These are phyloP conservation scores for Anableps anableps DNA, from an alignment of 2,797 vertebrate species.

Conservation along the genomic window DNA sequence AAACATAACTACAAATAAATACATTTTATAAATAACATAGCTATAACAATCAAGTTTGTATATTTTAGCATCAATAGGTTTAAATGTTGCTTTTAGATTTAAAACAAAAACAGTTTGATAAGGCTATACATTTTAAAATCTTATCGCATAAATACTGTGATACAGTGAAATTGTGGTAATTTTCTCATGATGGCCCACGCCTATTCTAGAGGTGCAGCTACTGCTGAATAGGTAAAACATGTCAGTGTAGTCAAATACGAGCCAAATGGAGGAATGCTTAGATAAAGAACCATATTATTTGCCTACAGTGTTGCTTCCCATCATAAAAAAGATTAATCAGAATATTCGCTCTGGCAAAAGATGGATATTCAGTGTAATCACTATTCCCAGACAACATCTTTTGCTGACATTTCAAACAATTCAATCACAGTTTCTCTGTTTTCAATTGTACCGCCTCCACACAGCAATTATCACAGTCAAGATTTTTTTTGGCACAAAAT, in stretches of 20 bases:
- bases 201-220: slow-evolving; percentile 29
- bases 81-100: neutral
- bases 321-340: neutral
- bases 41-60: neutral
- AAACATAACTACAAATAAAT: neutral
- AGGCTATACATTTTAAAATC: neutral
- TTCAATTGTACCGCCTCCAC: neutral
- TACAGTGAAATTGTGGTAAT: neutral
- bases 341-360: slow-evolving; percentile 3
- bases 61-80: neutral
- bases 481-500: neutral
- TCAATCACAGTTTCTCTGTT: neutral
- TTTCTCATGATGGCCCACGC: neutral
- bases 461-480: neutral
- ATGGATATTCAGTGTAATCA: slow-evolving; percentile 4
- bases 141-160: neutral
- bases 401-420: neutral
- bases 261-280: neutral
- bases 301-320: neutral
- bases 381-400: slow-evolving; percentile 3
- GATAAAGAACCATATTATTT: neutral
- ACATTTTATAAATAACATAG: neutral
- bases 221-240: neutral
- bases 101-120: neutral
- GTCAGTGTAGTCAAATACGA: neutral